phyloP scores from a whole-genome alignment of 2,888 invertebrate genomes.

The Laothoe populi region DNA sequence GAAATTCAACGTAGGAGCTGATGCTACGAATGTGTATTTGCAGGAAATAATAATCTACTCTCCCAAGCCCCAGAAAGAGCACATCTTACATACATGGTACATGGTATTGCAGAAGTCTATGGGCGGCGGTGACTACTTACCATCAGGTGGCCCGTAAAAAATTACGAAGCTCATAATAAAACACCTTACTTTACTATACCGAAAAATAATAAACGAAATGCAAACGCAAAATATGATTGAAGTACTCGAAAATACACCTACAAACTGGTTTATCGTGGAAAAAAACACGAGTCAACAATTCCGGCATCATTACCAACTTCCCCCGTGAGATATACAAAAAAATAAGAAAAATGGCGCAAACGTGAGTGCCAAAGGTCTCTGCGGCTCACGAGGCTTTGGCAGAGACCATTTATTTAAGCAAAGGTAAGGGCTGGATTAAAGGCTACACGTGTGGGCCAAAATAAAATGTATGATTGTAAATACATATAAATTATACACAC shows the following conservation, averaged over 20 bases:
- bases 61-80: no score
- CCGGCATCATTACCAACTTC: conserved; percentile 26
- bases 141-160: no score
- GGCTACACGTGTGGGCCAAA: no score
- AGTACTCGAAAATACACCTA: conserved; percentile 13
- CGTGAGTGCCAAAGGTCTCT: conserved; percentile 29
- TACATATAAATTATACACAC: neutral
- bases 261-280: conserved; percentile 19
- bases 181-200: no score
- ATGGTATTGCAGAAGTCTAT: no score
- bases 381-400: conserved; percentile 26
- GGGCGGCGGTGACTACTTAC: no score
- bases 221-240: neutral
- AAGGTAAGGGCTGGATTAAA: conserved; percentile 18
- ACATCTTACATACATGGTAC: no score
- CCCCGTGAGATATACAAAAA: conserved; percentile 24
- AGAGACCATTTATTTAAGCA: conserved; percentile 30
- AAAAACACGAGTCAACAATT: conserved; percentile 23
- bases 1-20: no score
- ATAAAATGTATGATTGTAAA: neutral
- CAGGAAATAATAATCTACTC: no score
- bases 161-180: no score
- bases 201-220: neutral
- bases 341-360: conserved; percentile 21
- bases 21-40: no score